phyloP scores from a whole-genome alignment of 2,888 invertebrate genomes.

The Phortica magna region DNA sequence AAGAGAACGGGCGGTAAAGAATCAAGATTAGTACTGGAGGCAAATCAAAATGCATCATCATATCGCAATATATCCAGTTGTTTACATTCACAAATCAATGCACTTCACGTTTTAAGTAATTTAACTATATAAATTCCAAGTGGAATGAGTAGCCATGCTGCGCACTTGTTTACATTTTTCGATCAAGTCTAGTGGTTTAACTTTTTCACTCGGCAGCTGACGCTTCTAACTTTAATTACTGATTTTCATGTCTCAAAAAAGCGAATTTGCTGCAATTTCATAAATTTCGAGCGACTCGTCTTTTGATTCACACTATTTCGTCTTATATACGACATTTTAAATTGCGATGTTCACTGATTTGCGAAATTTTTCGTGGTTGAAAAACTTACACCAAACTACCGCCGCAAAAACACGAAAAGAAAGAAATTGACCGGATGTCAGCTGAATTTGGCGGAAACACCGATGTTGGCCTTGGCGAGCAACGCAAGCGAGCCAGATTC shows the following conservation, averaged over 20 bases:
- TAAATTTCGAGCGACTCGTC: slow-evolving; percentile 24
- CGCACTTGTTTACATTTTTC: background rate
- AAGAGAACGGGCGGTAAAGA: slow-evolving; percentile 12
- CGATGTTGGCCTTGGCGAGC: too few species aligned
- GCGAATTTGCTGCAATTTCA: slow-evolving; percentile 44
- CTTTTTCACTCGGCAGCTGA: slow-evolving; percentile 18
- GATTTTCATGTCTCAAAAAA: slow-evolving; percentile 9
- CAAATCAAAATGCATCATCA: background rate
- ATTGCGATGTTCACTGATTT: slow-evolving; percentile 63
- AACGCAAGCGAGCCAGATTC: too few species aligned
- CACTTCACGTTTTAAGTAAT: background rate
- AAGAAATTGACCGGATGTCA: too few species aligned
- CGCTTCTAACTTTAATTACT: too few species aligned
- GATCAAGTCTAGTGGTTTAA: background rate
- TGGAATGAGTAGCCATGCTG: background rate
- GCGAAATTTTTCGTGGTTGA: slow-evolving; percentile 53
- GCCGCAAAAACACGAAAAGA: slow-evolving; percentile 76
- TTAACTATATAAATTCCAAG: slow-evolving; percentile 7
- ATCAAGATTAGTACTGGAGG: background rate
- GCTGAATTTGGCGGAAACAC: too few species aligned
- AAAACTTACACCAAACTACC: slow-evolving; percentile 77
- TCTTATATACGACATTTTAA: slow-evolving; percentile 44
- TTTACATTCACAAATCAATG: slow-evolving; percentile 10
- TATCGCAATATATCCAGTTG: background rate
- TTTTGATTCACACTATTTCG: slow-evolving; percentile 45